Conservation (phyloP, 92 coral and sea anemone species). For the Zoanthus gigantus region DNA sequence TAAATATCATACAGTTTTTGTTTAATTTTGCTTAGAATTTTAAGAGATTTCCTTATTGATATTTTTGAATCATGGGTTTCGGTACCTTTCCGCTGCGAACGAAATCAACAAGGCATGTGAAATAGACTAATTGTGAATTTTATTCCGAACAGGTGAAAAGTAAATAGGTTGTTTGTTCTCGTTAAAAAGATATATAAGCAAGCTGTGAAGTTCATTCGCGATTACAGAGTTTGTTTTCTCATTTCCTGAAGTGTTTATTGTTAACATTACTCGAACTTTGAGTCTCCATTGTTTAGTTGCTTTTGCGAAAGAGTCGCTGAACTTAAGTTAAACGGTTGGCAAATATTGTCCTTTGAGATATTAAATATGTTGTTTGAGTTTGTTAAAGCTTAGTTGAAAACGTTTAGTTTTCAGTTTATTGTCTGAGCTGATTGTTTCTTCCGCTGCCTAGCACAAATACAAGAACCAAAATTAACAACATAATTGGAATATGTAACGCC, state of each 20-base stretch:
- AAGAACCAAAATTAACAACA: conserved; percentile 6
- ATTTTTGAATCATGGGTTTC: not conserved
- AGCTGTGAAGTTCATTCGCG: not conserved
- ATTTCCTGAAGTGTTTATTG: conserved; percentile 12
- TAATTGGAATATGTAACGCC: conserved; percentile 13
- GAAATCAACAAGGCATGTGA: not conserved
- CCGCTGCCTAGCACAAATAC: not conserved
- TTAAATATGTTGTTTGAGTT: not conserved
- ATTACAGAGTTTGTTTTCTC: not conserved
- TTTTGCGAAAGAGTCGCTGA: conserved; percentile 1
- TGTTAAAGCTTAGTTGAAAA: not conserved
- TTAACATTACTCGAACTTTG: conserved; percentile 24
- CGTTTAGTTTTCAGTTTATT: not conserved
- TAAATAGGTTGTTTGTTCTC: not conserved
- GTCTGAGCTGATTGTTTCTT: not conserved
- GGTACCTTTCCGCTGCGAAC: not conserved
- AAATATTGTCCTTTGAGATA: conserved; percentile 1
- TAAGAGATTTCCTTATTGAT: not conserved
- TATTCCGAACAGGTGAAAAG: conserved; percentile 28
- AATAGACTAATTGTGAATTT: conserved; percentile 3
- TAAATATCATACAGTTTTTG: not conserved
- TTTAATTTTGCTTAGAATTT: not conserved
- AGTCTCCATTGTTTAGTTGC: not conserved
- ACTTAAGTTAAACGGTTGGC: not conserved
- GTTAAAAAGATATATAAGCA: not conserved